A percentile compares a stretch with the other conserved stretches of the same genome.
These are phyloP conservation scores for Oligia fasciuncula DNA, from an alignment of 2,888 invertebrate genomes.

Conservation along the genomic window DNA sequence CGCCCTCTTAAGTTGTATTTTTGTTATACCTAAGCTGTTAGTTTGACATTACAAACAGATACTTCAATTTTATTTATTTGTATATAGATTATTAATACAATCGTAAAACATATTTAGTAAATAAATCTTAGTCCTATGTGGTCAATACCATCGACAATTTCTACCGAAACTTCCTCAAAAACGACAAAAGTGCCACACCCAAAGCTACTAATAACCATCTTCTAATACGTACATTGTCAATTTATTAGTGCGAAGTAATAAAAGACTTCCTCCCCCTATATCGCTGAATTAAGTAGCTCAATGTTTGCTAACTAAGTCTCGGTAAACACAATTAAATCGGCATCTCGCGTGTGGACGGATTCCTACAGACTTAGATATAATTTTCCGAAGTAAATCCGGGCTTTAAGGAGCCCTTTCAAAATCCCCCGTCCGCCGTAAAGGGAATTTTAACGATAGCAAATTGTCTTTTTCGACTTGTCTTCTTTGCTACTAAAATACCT, in stretches of 20 bases:
- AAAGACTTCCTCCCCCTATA: conserved; percentile 71
- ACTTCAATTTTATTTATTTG: too few relatives aligned
- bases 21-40: too few relatives aligned
- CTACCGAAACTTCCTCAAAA: conserved; percentile 22
- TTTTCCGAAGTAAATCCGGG: conserved; percentile 83
- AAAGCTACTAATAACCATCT: conserved; percentile 51
- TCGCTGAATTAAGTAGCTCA: conserved; percentile 79
- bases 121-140: not conserved
- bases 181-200: conserved; percentile 33
- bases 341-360: conserved; percentile 84
- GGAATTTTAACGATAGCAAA: conserved; percentile 76
- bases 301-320: conserved; percentile 83
- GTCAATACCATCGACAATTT: conserved; percentile 8
- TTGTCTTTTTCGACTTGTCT: conserved; percentile 65
- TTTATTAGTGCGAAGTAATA: conserved; percentile 69
- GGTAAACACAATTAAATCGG: conserved; percentile 86
- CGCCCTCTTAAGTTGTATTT: too few relatives aligned
- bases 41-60: too few relatives aligned
- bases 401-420: conserved; percentile 79
- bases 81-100: too few relatives aligned
- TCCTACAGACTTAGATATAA: conserved; percentile 82
- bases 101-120: not conserved
- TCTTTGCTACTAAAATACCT: conserved; percentile 44
- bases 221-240: conserved; percentile 64
- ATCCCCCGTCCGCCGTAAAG: conserved; percentile 73